Evolutionary conservation across 2,888 invertebrate genomes (phyloP).

Genomic region (Trachelus stipa): DNA sequence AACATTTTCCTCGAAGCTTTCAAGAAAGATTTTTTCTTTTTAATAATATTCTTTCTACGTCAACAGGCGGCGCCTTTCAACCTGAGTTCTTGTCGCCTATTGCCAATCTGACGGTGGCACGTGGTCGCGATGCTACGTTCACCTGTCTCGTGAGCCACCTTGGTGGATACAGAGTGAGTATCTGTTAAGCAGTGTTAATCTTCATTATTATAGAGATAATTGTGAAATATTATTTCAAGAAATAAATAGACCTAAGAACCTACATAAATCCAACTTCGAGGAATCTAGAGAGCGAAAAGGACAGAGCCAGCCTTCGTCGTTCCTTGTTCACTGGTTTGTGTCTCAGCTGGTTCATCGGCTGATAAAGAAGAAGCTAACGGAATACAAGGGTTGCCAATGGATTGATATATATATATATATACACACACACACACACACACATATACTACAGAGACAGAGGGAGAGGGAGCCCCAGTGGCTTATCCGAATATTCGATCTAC

Average conservation of each 20-base stretch:
- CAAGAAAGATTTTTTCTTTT: neutral
- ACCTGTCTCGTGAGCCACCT: constrained; percentile 88
- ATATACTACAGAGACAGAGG: constrained; percentile 10
- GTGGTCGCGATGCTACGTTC: constrained; percentile 89
- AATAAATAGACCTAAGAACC: neutral
- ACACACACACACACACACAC: neutral
- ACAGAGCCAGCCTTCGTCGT: neutral
- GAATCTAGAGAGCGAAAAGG: neutral
- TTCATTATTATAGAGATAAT: neutral
- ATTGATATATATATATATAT: neutral
- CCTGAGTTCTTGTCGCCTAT: constrained; percentile 88
- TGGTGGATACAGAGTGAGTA: constrained; percentile 88
- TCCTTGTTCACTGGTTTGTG: neutral
- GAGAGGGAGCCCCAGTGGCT: neutral
- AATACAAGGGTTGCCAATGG: neutral
- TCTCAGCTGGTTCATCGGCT: neutral
- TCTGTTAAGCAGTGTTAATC: neutral
- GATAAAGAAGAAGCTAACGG: neutral
- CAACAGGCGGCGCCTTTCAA: constrained; percentile 79
- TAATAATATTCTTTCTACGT: neutral
- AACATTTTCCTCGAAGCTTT: neutral
- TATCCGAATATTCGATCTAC: neutral
- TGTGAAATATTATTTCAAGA: neutral
- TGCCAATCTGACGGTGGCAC: constrained; percentile 84
- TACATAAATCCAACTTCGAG: neutral